Evolutionary conservation across 2,113 vertebrate genomes (phyloP).

Genomic region (Nicator chloris): DNA sequence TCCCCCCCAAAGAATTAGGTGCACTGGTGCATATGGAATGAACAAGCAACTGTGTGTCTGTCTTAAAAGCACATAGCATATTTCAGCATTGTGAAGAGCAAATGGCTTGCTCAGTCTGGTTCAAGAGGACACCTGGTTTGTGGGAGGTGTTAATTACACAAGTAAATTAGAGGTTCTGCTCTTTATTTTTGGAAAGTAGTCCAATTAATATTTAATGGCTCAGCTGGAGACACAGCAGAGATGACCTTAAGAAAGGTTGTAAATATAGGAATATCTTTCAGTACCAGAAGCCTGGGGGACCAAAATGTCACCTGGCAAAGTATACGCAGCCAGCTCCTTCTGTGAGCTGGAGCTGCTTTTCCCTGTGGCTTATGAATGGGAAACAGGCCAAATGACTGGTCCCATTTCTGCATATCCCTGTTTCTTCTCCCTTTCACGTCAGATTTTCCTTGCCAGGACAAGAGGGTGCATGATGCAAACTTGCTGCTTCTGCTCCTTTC

Average conservation of each 20-base stretch:
- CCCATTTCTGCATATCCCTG: not conserved
- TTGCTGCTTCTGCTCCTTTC: not conserved
- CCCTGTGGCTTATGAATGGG: not conserved
- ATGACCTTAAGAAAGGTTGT: constrained; percentile 52
- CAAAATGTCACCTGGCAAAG: constrained; percentile 24
- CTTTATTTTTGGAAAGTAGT: constrained; percentile 53
- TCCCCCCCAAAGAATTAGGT: accelerated
- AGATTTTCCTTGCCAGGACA: not conserved
- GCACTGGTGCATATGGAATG: not conserved
- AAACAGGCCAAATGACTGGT: not conserved
- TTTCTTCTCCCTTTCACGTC: not conserved
- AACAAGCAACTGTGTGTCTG: not conserved
- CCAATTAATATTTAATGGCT: constrained; percentile 59
- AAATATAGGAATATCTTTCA: constrained; percentile 8
- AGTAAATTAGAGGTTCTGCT: constrained; percentile 19
- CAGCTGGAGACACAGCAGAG: constrained; percentile 47
- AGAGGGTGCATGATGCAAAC: not conserved
- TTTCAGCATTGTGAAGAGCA: not conserved
- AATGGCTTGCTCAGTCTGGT: not conserved
- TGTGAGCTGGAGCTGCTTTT: not conserved
- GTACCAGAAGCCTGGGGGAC: not conserved
- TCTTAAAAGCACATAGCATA: not conserved
- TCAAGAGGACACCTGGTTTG: constrained; percentile 36
- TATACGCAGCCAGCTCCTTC: not conserved
- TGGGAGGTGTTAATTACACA: constrained; percentile 53